Base-by-base conservation (phyloP, 1,140 invertebrate genomes). In the Drosophila dunni region DNA sequence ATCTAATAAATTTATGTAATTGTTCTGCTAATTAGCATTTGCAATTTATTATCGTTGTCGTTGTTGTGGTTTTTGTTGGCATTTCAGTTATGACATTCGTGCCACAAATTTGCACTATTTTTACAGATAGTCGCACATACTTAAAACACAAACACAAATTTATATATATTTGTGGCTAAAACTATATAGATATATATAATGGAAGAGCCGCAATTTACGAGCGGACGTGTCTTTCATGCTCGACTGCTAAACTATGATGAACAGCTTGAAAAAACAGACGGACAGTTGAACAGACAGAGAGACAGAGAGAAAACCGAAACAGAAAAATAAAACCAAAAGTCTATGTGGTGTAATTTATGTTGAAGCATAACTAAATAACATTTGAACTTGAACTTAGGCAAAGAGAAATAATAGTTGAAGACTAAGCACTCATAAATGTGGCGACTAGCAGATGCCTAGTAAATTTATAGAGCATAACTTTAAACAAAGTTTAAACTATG, bases 161-260 rank as follows among this genome's bases (percentile, higher is more conserved):
- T 65, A 69, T 66, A 58, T 50, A 17, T 9, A 36, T 57, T 24
- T 57, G 9, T 36, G n/a, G 1, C 10, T n/a, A 40, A 11, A 42
- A 17, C 15, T 45, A 33, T 15, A 54, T 65, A 70, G 63, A 58
- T 50, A 24, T 58, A 7, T 42, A 50, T 17, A 61, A 64, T 76
- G 51, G 63, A 80, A 68, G 65, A 68, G 63, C 75, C 58, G 66
- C 68, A 69, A 83, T 88, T 89, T 89, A 83, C 69, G 77, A 89
- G 84, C 84, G 79, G 79, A 89, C 84, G 89, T 79, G 84, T 80
- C 84, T 88, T 88, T 88, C 83, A 88, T 88, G 83, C 83, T 89
- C 73, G 72, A 88, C 76, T 83, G 83, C 79, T 72, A 46, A 57
- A 20, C 66, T 66, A 76, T 79, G 81, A 82, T 75, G 78, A 79